Evolutionary conservation across 2,888 invertebrate species (phyloP), one percentile per base, ranked within the genome.

Genomic region (Tyria jacobaeae): DNA sequence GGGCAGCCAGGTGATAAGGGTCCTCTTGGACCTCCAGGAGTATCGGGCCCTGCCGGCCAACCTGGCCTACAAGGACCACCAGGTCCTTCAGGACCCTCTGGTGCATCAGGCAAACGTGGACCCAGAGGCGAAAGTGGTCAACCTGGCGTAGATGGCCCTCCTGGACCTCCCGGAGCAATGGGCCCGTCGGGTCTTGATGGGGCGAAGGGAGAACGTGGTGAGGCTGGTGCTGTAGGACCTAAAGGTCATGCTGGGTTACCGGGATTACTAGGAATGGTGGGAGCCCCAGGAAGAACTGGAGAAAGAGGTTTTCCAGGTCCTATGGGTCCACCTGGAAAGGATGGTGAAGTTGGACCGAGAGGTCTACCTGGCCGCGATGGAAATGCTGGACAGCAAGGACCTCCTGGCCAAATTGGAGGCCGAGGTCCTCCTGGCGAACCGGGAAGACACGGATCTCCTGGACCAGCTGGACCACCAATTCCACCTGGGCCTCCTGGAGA

Each of bases 211-310:
- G 95, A 95, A 59, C 78, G 91, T 2, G 95, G 95, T 0, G 96
- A 96, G 68, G 66, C 90, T 0, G 98, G 98, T 2, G 92, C 95
- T 1, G 96, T 96, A 80, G 97, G 97, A 25, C 89, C 95, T 3
- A 97, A 97, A 84, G 98, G 98, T 9, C 97, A 98, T 81, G 94
- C 97, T 47, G 97, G 98, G n/a, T 89, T 98, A 47, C 96, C 96
- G 68, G 98, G 98, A 7, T 86, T 98, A 39, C 97, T 97, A 78
- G 98, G 98, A 24, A 90, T 97, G 77, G 95, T 96, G 0, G 98
- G 98, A 12, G 86, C 95, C 0, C 94, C 94, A 7, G 97, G 97
- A 10, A 82, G 94, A 9, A 85, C 91, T 57, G 97, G 97, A 21
- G 97, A 97, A 60, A 95, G 95, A 76, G 97, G 97, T 3, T 88